Base-by-base conservation (phyloP, 2,797 vertebrate genomes). In the Urophycis tenuis region DNA sequence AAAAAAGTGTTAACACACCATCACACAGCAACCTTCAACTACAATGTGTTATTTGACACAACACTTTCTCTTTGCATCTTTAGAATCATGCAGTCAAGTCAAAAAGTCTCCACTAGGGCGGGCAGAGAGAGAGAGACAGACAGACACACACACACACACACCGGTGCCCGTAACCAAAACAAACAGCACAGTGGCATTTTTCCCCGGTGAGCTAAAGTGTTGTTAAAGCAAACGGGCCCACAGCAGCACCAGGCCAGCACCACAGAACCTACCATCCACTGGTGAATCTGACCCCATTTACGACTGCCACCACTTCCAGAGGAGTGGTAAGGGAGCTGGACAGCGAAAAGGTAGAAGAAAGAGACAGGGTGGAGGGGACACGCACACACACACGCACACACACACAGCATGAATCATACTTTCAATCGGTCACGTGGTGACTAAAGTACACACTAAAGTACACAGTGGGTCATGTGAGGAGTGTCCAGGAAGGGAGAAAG, bases 271-370 rank as follows among this genome's bases (percentile, higher is more conserved):
- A 99, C 98, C 98, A 99, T 98, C 97, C 98, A 99, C 89, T 97
- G 96, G 82, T 98, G 96, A 89, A 99, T 99, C 91, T 96, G 95
- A 92, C 96, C 96, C 96, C 95, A 99, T 92, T 98, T 99, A 92
- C 90, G 94, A 90, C 92, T 95, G 90, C 94, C 94, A 81, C 89
- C 92, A 33, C 89, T 83, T 83, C 87, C 83, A 86, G 94, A 94
- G 25, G 93, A 94, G 89, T 88, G 94, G 87, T 93, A 93, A 90
- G 92, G 94, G 85, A 93, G 92, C 97, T 97, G 93, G 73, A 92
- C 78, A 87, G 81, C 12, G 25, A 33, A 33, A 17, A 19, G 69
- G 31, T 33, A 83, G 78, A 35, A 73, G 81, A 88, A 35, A 73
- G 81, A 88, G 60, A 22, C 77, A 30, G 49, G 81, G 82, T 75